These are phyloP conservation scores for Protodeltote pygarga DNA, from an alignment of 2,888 invertebrate species.

Conservation along the genomic window DNA sequence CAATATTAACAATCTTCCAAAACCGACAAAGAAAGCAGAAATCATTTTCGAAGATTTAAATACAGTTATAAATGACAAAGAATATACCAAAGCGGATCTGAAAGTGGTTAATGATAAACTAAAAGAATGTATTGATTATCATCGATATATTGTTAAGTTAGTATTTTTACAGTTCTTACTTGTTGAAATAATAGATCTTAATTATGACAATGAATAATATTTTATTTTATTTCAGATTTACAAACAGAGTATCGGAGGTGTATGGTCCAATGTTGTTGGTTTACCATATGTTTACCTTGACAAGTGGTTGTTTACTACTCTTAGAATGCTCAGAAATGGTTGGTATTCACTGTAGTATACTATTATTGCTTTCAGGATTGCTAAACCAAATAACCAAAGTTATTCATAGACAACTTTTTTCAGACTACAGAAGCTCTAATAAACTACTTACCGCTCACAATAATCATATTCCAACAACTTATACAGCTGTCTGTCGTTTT, in stretches of 20 bases:
- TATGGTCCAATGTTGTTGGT: too few species aligned
- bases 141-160: slow-evolving; percentile 28
- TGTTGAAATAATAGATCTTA: too few species aligned
- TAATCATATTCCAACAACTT: slow-evolving; percentile 51
- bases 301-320: too few species aligned
- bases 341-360: not conserved
- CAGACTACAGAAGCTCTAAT: slow-evolving; percentile 24
- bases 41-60: not conserved
- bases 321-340: too few species aligned
- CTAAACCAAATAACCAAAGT: too few species aligned
- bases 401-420: slow-evolving; percentile 4
- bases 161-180: slow-evolving; percentile 6
- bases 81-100: slow-evolving; percentile 16
- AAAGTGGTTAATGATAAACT: slow-evolving; percentile 4
- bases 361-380: too few species aligned
- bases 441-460: slow-evolving; percentile 48
- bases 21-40: too few species aligned
- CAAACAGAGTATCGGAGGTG: too few species aligned
- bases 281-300: too few species aligned
- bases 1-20: too few species aligned
- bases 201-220: too few species aligned
- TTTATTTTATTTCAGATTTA: too few species aligned
- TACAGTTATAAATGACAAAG: not conserved
- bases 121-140: slow-evolving; percentile 20
- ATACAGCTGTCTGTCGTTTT: slow-evolving; percentile 55